Evolutionary conservation across 2,113 vertebrate genomes (phyloP).

Genomic region (Pseudorectes ferrugineus): DNA sequence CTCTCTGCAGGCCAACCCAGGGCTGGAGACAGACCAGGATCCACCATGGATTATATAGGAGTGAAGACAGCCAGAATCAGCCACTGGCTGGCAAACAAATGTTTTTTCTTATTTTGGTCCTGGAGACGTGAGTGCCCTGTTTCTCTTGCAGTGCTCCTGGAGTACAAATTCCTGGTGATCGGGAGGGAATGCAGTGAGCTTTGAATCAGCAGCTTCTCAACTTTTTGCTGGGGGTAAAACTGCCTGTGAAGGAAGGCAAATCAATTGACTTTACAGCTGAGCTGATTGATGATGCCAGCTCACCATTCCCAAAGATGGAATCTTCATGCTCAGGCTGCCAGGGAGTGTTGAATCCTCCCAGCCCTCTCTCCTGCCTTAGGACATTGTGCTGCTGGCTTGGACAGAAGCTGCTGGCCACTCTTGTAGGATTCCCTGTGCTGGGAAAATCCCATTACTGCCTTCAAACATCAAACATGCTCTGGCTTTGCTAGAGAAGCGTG

Average conservation of each 20-base stretch:
- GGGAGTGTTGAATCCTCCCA: neutral
- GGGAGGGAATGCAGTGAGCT: neutral
- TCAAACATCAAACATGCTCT: neutral
- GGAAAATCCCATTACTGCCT: neutral
- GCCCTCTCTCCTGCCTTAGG: neutral
- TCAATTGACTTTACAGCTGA: neutral
- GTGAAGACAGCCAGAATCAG: neutral
- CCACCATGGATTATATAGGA: neutral
- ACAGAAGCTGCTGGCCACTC: neutral
- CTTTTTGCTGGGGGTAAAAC: neutral
- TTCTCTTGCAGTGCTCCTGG: neutral
- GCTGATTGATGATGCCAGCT: neutral
- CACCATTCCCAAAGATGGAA: neutral
- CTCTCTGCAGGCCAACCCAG: neutral
- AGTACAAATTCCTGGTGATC: neutral
- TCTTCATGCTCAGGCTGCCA: neutral
- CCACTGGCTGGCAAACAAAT: neutral
- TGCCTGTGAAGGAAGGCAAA: neutral
- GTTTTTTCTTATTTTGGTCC: neutral
- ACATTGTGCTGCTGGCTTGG: neutral
- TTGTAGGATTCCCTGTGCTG: neutral
- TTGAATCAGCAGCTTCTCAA: neutral
- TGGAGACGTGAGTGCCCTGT: accelerated
- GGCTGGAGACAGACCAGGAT: neutral
- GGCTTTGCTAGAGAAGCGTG: neutral